Conservation (phyloP, 2,888 invertebrate species). For the Nemurella pictetii region DNA sequence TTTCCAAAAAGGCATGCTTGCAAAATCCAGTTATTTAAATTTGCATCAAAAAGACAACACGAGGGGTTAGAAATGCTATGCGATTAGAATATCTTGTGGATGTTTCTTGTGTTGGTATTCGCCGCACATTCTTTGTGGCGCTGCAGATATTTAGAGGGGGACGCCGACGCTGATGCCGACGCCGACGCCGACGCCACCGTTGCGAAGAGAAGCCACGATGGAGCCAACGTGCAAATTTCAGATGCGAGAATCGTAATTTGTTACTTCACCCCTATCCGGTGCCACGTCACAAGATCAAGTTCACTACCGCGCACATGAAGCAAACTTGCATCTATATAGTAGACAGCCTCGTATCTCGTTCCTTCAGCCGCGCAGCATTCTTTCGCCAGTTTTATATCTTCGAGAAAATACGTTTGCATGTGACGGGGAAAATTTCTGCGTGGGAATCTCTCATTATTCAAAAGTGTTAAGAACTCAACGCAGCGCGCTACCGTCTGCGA, state of each 20-base stretch:
- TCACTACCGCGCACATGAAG: not conserved
- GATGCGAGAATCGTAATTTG: conserved; percentile 2
- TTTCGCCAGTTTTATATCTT: not conserved
- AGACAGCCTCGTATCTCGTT: not conserved
- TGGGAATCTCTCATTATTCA: not conserved
- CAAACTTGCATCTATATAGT: not conserved
- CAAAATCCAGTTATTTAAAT: conserved; percentile 22
- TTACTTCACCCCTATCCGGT: not conserved
- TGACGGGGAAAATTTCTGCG: not conserved
- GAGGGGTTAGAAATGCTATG: not conserved
- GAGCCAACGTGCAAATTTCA: not conserved
- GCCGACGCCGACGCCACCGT: not conserved
- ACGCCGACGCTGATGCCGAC: not conserved
- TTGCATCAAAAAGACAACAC: conserved; percentile 27
- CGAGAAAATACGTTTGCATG: not conserved
- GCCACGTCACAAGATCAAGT: conserved; percentile 16
- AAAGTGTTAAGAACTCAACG: not conserved
- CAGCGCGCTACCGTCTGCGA: no score
- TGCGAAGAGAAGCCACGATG: not conserved
- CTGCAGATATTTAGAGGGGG: conserved; percentile 7
- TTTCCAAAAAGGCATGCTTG: not conserved
- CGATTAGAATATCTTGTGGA: not conserved
- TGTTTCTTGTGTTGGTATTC: conserved; percentile 11
- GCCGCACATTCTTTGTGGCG: not conserved
- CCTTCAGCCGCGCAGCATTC: not conserved